Evolutionary conservation across 2,797 vertebrate genomes (phyloP), one percentile per base, ranked within the genome.

Genomic region (Capromys pilorides): DNA sequence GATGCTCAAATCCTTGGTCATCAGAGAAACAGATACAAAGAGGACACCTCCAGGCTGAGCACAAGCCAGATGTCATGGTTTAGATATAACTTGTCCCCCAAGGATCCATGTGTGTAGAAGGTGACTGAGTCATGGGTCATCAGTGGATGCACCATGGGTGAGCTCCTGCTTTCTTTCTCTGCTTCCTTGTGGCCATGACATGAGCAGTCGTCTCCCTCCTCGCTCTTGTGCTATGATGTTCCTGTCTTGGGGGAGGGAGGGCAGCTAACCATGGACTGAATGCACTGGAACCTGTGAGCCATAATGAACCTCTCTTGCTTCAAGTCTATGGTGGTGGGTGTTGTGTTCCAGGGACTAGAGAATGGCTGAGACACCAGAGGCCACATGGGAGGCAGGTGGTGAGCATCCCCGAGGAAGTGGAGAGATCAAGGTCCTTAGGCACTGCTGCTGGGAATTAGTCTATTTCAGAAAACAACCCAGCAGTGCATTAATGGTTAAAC

Each of bases 391-490:
- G 41, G 26, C 31, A 77, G 26, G 41, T 31, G 31, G 41, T 16
- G 33, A 39, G 59, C 7, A 19, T 18, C 19, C 13, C 26, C 3
- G 24, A 61, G 5, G 24, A 54, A 0, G 16, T 1, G 6, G 5
- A n/a, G 41, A 54, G 33, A 14, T 21, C 22, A 6, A 24, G 26
- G 21, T 28, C 8, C 3, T 4, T 1, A 1, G 0, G 19, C 31
- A 0, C 49, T 36, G 13, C 54, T 51, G 39, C 54, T 33, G 33
- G 59, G 66, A n/a, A 73, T 6, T 36, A 67, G 54, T 26, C 66
- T 54, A 19, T 33, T 61, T 31, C 2, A 8, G 64, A 36, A 86
- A 31, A 75, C 41, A 69, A 11, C 11, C 54, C 3, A 5, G 39
- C 51, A 31, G 22, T 13, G 45, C 39, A 36, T 49, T 5, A 82